Evolutionary conservation across 2,888 invertebrate genomes (phyloP).

Genomic region (Acanthoscelides obtectus): DNA sequence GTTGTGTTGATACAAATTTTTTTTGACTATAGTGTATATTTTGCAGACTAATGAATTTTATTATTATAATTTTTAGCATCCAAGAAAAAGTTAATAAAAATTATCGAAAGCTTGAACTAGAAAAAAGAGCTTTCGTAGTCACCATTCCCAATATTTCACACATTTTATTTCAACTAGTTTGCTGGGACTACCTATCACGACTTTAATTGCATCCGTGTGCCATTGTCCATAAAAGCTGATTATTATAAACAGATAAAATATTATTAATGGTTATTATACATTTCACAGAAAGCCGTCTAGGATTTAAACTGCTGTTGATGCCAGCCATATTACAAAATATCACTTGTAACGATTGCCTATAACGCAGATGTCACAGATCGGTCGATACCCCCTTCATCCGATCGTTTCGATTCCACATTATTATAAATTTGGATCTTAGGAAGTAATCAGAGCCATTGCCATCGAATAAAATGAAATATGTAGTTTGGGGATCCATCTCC

Average conservation of each 20-base stretch:
- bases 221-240: background rate
- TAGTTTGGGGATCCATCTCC: too few species aligned
- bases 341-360: background rate
- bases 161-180: too few species aligned
- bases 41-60: too few species aligned
- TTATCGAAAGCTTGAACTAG: too few species aligned
- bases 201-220: background rate
- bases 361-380: background rate
- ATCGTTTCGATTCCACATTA: background rate
- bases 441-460: background rate
- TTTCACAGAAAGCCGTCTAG: background rate
- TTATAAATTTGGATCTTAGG: background rate
- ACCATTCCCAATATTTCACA: too few species aligned
- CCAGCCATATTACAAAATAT: background rate
- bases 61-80: too few species aligned
- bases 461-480: background rate
- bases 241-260: background rate
- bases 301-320: background rate
- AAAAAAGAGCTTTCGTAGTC: too few species aligned
- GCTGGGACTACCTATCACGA: too few species aligned
- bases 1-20: too few species aligned
- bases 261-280: background rate
- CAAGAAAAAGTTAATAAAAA: too few species aligned
- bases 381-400: background rate
- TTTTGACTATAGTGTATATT: too few species aligned